phyloP scores from a whole-genome alignment of 2,888 invertebrate genomes.

The Fissipunctia ypsillon region DNA sequence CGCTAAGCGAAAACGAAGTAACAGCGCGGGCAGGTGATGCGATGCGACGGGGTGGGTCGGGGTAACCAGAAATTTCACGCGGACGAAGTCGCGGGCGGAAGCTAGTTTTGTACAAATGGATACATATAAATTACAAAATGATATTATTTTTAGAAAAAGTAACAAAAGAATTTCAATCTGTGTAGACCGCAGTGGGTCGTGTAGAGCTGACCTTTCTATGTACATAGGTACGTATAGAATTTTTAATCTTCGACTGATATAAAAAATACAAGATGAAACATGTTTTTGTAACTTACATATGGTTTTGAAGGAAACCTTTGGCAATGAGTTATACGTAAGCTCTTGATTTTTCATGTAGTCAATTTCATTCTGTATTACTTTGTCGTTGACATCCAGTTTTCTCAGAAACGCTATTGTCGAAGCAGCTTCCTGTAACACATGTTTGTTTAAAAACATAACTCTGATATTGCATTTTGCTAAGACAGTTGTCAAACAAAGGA shows the following conservation, averaged over 20 bases:
- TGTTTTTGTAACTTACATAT: conserved; percentile 76
- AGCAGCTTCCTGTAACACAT: conserved; percentile 75
- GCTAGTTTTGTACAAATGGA: too few species aligned
- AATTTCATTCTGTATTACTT: conserved; percentile 76
- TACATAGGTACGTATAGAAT: background rate
- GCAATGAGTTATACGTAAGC: conserved; percentile 73
- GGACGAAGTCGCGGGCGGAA: too few species aligned
- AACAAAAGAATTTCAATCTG: background rate
- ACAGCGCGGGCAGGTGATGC: too few species aligned
- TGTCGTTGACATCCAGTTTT: conserved; percentile 75
- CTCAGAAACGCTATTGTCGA: conserved; percentile 77
- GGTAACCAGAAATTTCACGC: too few species aligned
- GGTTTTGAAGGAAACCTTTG: conserved; percentile 72
- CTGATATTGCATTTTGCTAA: background rate
- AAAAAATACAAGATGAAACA: background rate
- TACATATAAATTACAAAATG: too few species aligned
- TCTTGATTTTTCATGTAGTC: conserved; percentile 77
- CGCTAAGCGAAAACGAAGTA: too few species aligned
- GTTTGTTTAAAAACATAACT: background rate
- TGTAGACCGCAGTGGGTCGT: background rate
- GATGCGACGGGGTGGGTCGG: too few species aligned
- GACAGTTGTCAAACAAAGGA: background rate
- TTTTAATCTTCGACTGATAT: background rate
- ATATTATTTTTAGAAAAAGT: background rate
- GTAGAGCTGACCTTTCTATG: background rate